phyloP scores from a whole-genome alignment of 1,140 invertebrate genomes.

The Caenorhabditis inopinata region DNA sequence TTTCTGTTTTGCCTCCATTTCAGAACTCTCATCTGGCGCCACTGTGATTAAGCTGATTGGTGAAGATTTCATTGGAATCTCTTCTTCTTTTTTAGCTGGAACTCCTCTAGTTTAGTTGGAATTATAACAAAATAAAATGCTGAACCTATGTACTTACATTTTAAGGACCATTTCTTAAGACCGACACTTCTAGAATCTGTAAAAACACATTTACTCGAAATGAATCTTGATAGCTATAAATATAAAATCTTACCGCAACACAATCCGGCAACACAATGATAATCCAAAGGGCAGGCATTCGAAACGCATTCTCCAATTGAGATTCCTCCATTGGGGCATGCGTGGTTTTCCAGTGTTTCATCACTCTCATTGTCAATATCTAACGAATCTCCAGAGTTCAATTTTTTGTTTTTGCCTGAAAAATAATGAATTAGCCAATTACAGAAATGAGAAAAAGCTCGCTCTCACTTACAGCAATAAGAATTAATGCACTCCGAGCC shows the following conservation, averaged over 20 bases:
- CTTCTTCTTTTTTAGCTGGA: constrained; percentile 10
- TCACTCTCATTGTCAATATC: not conserved
- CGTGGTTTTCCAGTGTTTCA: not conserved
- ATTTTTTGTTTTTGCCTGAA: not conserved
- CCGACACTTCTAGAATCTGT: not conserved
- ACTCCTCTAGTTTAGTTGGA: not conserved
- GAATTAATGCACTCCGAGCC: constrained; percentile 41
- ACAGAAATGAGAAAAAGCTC: not conserved
- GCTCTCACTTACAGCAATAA: constrained; percentile 39
- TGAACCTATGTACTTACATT: not conserved
- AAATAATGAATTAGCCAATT: too few species aligned
- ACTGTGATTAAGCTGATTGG: constrained; percentile 10
- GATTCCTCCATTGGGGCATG: constrained; percentile 34
- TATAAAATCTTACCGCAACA: constrained; percentile 39
- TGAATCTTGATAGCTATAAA: not conserved
- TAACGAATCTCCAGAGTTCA: not conserved
- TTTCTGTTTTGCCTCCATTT: not conserved
- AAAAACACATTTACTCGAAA: not conserved
- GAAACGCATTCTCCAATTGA: constrained; percentile 50
- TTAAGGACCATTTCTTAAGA: not conserved
- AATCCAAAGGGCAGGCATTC: constrained; percentile 46
- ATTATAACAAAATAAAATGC: too few species aligned
- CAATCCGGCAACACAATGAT: constrained; percentile 40
- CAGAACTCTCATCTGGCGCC: not conserved
- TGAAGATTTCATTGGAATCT: constrained; percentile 6